Evolutionary conservation across 2,888 invertebrate species (phyloP), one percentile per base, ranked within the genome.

Genomic region (Drosophila infuscata): DNA sequence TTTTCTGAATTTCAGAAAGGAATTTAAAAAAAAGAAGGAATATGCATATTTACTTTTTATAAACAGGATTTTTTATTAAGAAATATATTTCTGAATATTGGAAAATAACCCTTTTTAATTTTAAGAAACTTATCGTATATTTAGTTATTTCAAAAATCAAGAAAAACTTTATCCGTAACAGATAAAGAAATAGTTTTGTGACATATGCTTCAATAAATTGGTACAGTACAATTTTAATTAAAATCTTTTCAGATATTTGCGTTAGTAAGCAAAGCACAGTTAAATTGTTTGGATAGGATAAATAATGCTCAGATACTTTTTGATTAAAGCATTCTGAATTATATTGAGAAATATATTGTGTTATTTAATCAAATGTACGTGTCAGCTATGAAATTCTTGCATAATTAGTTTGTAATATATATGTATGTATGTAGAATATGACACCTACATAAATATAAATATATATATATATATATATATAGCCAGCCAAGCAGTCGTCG

Each of bases 401-500:
- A 36, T 36, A 36, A 17, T 54, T 17, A 29, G 25, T 11, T 20
- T 17, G 25, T 54, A 25, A 54, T 20, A 54, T 36, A 54, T 29
- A 29, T 17, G 25, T 25, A 25, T 25, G 25, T 25, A 2, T 25
- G 25, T 51, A 59, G 62, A 66, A 36, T 67, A 73, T 76, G 72
- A 84, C 83, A 79, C 74, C 73, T 38, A 38, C 56, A 36, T 8
- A 17, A 25, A 54, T 17, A 25, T 25, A 25, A 25, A 25, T 25
- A 54, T 20, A 54, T 36, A 54, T 29, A 29, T 17, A 25, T 25
- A 25, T 25, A 25, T 25, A 25, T 25, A 54, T 17, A 29, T 15
- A 7, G 11, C 3, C 35, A 35, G 15, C 20, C 17, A 56, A 4
- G 29, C 7, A 56, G 33, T 33, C 20, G 74, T 32, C 69, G 33